Evolutionary conservation across 2,888 invertebrate species (phyloP), one percentile per base, ranked within the genome.

Genomic region (Rhodophaea formosa): DNA sequence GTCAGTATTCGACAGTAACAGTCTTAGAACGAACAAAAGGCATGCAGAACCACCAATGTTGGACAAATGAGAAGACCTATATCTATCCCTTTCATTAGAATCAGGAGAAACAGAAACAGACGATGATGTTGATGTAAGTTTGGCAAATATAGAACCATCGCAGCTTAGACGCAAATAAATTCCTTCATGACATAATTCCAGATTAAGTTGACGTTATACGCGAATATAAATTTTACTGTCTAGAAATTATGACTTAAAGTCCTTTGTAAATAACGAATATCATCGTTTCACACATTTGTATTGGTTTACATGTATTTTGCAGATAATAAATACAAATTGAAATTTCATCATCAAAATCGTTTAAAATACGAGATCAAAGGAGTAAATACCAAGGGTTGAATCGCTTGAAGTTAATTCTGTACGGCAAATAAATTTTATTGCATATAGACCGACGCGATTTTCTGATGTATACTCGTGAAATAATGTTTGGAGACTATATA

Each of bases 151-250:
- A 8, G 42, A 23, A 23, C 16, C 15, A 52, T 42, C 52, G 23
- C n/a, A 53, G 42, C 29, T 29, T 53, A 43, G 43, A 14, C n/a
- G 42, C 53, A 43, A 46, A 53, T 53, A 53, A 53, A 53, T 53
- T 53, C 43, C 43, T 14, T 42, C 29, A 29, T 14, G 43, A 42
- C 43, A 29, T 29, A 14, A 53, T 29, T 3, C 23, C 29, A 23
- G 23, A 43, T 43, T 42, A 12, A 43, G 5, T 17, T 17, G 12
- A 52, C 3, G 32, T 32, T 15, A 6, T 23, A 43, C 3, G 16
- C 43, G 1, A 53, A 53, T 23, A 42, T 53, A 53, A 39, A 8
- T 17, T 29, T 43, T 53, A 53, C 7, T 8, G 8, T 8, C 32
- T 8, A 10, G 8, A 7, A 8, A 14, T 15, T 8, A 49, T 10